A percentile compares a stretch with the other conserved stretches of the same genome.
Evolutionary conservation across 2,888 invertebrate species (phyloP).

Genomic region (Lasioglossum leucozonium): DNA sequence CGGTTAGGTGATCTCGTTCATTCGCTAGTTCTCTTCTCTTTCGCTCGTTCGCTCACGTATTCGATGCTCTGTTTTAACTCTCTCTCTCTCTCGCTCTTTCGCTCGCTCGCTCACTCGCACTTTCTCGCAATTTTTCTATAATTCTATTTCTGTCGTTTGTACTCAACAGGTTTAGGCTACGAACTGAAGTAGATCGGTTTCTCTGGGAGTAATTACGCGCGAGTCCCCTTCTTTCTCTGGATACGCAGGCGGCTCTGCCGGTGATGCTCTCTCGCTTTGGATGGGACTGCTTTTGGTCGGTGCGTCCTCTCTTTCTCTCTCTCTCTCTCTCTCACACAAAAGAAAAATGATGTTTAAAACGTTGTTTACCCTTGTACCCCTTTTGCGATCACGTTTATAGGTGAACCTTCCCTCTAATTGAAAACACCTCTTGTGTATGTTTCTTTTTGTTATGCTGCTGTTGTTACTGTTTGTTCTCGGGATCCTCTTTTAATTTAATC

Average conservation of each 20-base stretch:
- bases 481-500: constrained; percentile 29
- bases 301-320: background rate
- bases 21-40: constrained; percentile 30
- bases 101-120: constrained; percentile 22
- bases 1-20: background rate
- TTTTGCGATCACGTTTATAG: constrained; percentile 57
- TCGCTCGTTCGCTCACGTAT: constrained; percentile 24
- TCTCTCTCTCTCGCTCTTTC: constrained; percentile 16
- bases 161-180: constrained; percentile 85
- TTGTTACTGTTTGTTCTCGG: constrained; percentile 50
- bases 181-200: constrained; percentile 84
- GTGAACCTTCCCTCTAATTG: constrained; percentile 36
- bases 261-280: constrained; percentile 28
- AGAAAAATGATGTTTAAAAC: constrained; percentile 20
- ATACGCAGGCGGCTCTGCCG: constrained; percentile 41
- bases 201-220: constrained; percentile 70
- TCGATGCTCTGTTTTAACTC: background rate
- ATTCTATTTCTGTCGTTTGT: constrained; percentile 77
- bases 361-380: constrained; percentile 38
- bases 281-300: constrained; percentile 1
- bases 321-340: too few species aligned
- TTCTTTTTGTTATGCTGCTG: constrained; percentile 39
- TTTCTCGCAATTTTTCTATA: constrained; percentile 50
- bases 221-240: constrained; percentile 54
- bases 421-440: constrained; percentile 47